Evolutionary conservation across 2,113 vertebrate genomes (phyloP), one percentile per base, ranked within the genome.

Genomic region (Platysteira castanea): DNA sequence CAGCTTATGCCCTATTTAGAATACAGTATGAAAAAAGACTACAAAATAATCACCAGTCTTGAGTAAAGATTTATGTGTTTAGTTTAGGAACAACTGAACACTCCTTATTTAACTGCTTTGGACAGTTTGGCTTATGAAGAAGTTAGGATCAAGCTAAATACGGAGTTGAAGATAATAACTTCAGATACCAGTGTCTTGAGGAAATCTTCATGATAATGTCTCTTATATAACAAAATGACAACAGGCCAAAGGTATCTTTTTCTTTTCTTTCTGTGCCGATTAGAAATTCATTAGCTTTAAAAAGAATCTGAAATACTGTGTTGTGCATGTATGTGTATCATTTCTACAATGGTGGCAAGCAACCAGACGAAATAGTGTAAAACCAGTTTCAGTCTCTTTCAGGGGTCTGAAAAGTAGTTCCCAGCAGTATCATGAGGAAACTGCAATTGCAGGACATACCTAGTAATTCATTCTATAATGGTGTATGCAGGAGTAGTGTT

Each of bases 1-100:
- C 59, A 68, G 54, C 54, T 95, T 95, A 70, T 95, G 80, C 59
- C 82, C 56, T 89, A 77, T 93, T 90, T 94, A 91, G 85, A 83
- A 78, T 70, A 71, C 35, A 56, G 63, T 49, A 84, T 84, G 16
- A 80, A 95, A 91, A 89, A 90, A 84, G 47, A 41, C 35, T 88
- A 54, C 50, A 46, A 33, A 93, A 82, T 93, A 88, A 86, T 59
- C 41, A 68, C 35, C 39, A 28, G 30, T 60, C 59, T 68, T 63
- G 24, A 59, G 33, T 86, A 60, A 85, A 88, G 89, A 76, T 94
- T 82, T 84, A 41, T 60, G 15, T 52, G 8, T 77, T 94, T 79
- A 46, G 13, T 89, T 80, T 84, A 68, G 44, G 50, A 77, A 19
- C 13, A 54, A 10, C 24, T 47, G 31, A 91, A 56, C 24, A 0